A percentile compares a stretch with the other conserved stretches of the same genome.
Evolutionary conservation across 2,797 vertebrate genomes (phyloP).

Genomic region (Hydrolagus colliei): DNA sequence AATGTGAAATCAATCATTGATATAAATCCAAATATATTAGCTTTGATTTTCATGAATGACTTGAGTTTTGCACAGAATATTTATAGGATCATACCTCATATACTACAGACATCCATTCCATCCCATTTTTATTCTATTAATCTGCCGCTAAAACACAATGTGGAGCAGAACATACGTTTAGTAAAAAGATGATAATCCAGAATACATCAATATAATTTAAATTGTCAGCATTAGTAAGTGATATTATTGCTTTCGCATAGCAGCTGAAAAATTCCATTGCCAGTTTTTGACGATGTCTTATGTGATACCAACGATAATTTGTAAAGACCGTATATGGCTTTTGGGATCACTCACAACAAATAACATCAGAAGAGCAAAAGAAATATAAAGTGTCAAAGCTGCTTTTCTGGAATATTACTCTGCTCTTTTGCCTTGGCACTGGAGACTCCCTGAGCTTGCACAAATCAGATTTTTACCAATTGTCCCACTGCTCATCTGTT

Average conservation of each 20-base stretch:
- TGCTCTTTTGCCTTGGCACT: background rate
- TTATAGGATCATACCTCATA: background rate
- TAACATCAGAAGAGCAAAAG: background rate
- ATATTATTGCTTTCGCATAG: slow-evolving; percentile 14
- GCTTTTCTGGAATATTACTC: background rate
- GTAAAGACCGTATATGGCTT: background rate
- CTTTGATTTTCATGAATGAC: background rate
- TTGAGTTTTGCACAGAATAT: background rate
- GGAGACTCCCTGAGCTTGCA: no score
- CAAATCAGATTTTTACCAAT: no score
- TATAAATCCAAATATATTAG: background rate
- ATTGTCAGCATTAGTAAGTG: slow-evolving; percentile 12
- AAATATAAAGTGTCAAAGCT: background rate
- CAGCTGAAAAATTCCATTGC: background rate
- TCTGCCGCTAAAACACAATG: background rate
- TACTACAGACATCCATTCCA: background rate
- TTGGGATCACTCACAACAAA: background rate
- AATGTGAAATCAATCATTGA: background rate
- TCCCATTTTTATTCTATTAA: background rate
- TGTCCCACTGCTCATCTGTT: no score
- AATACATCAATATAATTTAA: slow-evolving; percentile 14
- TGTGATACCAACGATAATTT: background rate
- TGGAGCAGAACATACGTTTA: slow-evolving; percentile 2
- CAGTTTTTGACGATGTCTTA: background rate
- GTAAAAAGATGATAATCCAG: slow-evolving; percentile 14